Evolutionary conservation across 2,888 invertebrate genomes (phyloP).

Genomic region (Ophion slaviceki): DNA sequence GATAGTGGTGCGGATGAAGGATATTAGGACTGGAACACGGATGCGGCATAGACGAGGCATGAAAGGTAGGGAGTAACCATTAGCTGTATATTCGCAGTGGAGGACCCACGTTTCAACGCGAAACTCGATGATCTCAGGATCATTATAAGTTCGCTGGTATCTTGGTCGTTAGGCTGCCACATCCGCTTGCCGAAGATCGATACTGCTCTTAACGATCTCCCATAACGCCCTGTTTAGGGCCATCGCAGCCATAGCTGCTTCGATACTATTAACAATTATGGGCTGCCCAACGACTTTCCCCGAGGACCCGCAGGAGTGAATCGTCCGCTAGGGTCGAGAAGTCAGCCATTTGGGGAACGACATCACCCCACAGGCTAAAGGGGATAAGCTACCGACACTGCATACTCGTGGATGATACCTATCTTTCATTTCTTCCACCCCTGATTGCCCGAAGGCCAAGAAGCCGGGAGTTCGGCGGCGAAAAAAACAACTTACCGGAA

Average conservation of each 20-base stretch:
- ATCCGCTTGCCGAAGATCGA: background rate
- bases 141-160: background rate
- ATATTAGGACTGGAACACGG: slow-evolving; percentile 19
- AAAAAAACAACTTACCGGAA: background rate
- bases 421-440: background rate
- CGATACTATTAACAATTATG: background rate
- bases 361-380: background rate
- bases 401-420: background rate
- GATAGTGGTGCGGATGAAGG: background rate
- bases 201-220: slow-evolving; percentile 21
- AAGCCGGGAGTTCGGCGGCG: background rate
- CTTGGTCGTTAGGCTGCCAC: background rate
- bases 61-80: background rate
- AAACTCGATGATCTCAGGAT: slow-evolving; percentile 18
- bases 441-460: background rate
- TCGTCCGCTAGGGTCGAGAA: background rate
- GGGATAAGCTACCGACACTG: background rate
- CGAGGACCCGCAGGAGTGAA: background rate
- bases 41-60: slow-evolving; percentile 6
- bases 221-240: background rate
- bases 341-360: background rate
- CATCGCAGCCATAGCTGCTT: background rate
- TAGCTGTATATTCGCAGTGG: background rate
- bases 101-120: slow-evolving; percentile 14
- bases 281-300: background rate